Evolutionary conservation across 92 coral and sea anemone species (phyloP).

Genomic region (Muricea muricata): DNA sequence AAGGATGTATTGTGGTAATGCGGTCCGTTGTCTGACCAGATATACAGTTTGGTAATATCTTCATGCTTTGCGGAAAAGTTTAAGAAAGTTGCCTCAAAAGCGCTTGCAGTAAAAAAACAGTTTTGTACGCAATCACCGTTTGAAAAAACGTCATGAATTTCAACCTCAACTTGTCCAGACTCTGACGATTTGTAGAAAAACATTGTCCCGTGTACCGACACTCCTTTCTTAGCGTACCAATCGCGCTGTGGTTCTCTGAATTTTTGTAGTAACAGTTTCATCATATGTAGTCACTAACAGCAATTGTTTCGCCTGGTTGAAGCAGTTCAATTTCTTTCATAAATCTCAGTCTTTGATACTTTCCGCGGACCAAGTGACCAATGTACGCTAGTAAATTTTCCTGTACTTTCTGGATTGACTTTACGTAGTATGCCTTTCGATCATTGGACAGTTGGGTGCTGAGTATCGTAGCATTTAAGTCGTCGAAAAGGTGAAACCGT

Average conservation of each 20-base stretch:
- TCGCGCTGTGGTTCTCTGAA: conserved; percentile 52
- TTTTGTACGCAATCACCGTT: conserved; percentile 15
- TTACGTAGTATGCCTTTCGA: neutral
- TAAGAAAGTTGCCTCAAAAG: conserved; percentile 42
- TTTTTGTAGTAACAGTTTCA: conserved; percentile 45
- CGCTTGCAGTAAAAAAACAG: conserved; percentile 27
- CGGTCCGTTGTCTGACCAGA: conserved; percentile 62
- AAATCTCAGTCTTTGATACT: conserved; percentile 30
- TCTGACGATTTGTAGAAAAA: conserved; percentile 29
- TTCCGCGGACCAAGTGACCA: conserved; percentile 52
- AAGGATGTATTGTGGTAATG: conserved; percentile 53
- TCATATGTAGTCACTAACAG: conserved; percentile 61
- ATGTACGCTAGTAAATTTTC: conserved; percentile 23
- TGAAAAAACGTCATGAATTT: conserved; percentile 17
- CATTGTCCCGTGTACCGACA: conserved; percentile 47
- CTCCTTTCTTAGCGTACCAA: conserved; percentile 53
- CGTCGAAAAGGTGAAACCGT: conserved; percentile 17
- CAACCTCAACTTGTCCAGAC: neutral
- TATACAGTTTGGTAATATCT: conserved; percentile 13
- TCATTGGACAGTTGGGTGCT: neutral
- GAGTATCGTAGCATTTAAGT: neutral
- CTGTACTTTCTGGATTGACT: conserved; percentile 4
- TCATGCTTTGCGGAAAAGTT: conserved; percentile 32
- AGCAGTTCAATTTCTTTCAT: conserved; percentile 31
- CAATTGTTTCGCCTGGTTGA: conserved; percentile 48